Evolutionary conservation across 2,888 invertebrate species (phyloP), one percentile per base, ranked within the genome.

Genomic region (Noctua pronuba): DNA sequence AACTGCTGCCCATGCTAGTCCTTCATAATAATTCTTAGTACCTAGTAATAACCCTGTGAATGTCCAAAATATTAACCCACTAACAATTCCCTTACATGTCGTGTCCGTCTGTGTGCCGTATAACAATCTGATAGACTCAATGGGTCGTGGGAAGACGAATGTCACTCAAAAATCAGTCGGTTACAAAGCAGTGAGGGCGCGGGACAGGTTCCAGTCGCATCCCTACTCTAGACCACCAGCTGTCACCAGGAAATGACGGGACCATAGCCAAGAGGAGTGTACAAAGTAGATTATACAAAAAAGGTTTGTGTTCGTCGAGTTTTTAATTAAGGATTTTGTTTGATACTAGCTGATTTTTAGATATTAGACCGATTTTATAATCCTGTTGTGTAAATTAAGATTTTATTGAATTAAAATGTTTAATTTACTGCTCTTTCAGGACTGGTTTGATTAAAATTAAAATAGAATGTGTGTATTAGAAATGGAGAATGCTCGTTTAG

Each of bases 121-220:
- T 93, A 93, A 94, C 92, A 76, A 86, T 94, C 93, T 95, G 95
- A 95, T 92, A 95, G 95, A 91, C 71, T 79, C 83, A 28, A 82
- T 74, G 82, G 84, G 76, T 79, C 90, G 91, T 38, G 82, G 85
- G 76, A 93, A 92, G 88, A 77, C 86, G 75, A 90, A 89, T 89
- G 83, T 91, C 85, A 94, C 92, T 94, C 93, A 95, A 92, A 96
- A 90, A 83, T 91, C 95, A 94, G 95, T 96, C 75, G 96, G 96
- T 94, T 96, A 90, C 83, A 96, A 96, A 95, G 93, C 96, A 88
- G 94, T 95, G 81, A 90, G 96, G 4, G 93, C 93, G 83, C 87
- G 96, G 7, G 95, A 95, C 73, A 87, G 96, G 31, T 80, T 92
- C 58, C 93, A 93, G 88, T 87, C 89, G 31, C 96, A 96, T 62